A percentile compares a stretch with the other conserved stretches of the same genome.
Evolutionary conservation across 2,888 invertebrate species (phyloP).

Genomic region (Cryptocephalus primarius): DNA sequence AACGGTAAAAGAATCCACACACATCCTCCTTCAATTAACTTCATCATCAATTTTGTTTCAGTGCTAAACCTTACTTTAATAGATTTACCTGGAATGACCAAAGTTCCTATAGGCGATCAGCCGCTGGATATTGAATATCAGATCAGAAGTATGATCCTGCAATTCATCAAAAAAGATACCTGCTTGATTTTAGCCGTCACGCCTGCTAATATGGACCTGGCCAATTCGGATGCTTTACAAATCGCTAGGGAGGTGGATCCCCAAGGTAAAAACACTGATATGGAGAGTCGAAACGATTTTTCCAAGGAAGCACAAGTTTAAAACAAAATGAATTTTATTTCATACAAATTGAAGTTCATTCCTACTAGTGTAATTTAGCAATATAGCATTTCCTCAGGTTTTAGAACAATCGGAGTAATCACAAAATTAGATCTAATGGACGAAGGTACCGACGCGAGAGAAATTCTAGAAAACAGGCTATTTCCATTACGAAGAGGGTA

Average conservation of each 20-base stretch:
- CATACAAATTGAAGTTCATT: no score
- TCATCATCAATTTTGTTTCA: slow-evolving; percentile 32
- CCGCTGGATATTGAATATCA: slow-evolving; percentile 90
- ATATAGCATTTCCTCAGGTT: slow-evolving; percentile 43
- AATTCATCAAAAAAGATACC: slow-evolving; percentile 87
- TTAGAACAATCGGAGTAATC: slow-evolving; percentile 97
- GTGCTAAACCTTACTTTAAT: slow-evolving; percentile 84
- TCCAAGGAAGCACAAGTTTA: no score
- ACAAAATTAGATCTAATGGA: slow-evolving; percentile 99
- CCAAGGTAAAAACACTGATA: slow-evolving; percentile 50
- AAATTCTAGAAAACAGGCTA: slow-evolving; percentile 93
- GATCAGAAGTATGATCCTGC: slow-evolving; percentile 88
- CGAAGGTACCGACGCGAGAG: slow-evolving; percentile 97
- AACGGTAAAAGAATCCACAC: slow-evolving; percentile 56
- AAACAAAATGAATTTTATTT: no score
- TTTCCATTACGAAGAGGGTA: slow-evolving; percentile 90
- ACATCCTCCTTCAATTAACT: neutral
- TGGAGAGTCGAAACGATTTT: neutral
- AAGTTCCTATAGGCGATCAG: slow-evolving; percentile 96
- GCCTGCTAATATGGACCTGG: slow-evolving; percentile 95
- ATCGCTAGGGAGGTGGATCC: slow-evolving; percentile 96
- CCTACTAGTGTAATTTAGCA: no score
- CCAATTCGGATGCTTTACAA: slow-evolving; percentile 97
- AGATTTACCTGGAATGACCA: slow-evolving; percentile 92
- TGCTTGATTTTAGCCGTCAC: slow-evolving; percentile 95